A percentile compares a stretch with the other conserved stretches of the same genome.
Conservation (phyloP, 2,113 vertebrate genomes). For the Tauraco erythrolophus region DNA sequence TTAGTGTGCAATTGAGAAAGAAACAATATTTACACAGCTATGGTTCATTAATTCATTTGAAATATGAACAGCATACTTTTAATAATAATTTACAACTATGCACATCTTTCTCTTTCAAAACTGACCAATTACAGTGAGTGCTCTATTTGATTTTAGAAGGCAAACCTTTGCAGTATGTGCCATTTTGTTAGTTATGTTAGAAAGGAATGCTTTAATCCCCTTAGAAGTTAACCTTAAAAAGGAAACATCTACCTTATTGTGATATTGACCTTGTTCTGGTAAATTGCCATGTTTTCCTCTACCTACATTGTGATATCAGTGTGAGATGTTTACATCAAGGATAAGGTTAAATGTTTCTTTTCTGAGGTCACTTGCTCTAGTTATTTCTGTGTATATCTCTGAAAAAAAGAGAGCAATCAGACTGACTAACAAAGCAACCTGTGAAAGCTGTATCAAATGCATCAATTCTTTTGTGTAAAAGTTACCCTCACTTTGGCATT, state of each 20-base stretch:
- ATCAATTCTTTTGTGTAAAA: background rate
- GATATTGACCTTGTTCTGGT: slow-evolving; percentile 65
- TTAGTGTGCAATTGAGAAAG: background rate
- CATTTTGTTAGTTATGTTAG: slow-evolving; percentile 11
- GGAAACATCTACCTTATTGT: slow-evolving; percentile 42
- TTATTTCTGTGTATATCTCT: slow-evolving; percentile 52
- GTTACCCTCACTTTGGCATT: background rate
- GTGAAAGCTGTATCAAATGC: background rate
- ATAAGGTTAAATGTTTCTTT: slow-evolving; percentile 64
- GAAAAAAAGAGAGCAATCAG: background rate
- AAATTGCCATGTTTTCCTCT: slow-evolving; percentile 61
- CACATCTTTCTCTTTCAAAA: background rate
- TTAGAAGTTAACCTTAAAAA: slow-evolving; percentile 56
- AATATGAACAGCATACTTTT: background rate
- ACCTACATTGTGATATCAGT: slow-evolving; percentile 15
- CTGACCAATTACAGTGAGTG: background rate
- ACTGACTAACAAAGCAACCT: slow-evolving; percentile 36
- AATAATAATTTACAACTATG: background rate
- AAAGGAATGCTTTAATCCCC: background rate
- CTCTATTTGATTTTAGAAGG: background rate
- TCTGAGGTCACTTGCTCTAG: slow-evolving; percentile 35
- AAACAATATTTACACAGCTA: background rate
- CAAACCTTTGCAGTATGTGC: background rate
- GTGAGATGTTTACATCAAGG: slow-evolving; percentile 46
- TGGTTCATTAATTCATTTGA: background rate